Base-by-base conservation (phyloP, 2,797 vertebrate species). In the Myotis pilosus region DNA sequence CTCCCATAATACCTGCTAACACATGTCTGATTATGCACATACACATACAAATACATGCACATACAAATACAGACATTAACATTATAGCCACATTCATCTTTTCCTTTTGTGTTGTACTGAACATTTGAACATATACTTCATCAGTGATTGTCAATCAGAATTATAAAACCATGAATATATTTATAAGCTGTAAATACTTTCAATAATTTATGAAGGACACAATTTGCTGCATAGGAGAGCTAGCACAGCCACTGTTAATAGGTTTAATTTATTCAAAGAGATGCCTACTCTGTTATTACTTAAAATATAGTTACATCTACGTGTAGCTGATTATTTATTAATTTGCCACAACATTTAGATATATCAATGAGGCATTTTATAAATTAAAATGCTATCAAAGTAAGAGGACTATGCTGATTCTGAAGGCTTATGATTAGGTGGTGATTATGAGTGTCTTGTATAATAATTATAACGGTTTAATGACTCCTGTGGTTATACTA, bases 221-320 rank as follows among this genome's bases (percentile, higher is more conserved):
- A 74, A 94, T 93, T 97, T 96, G 51, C 66, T 55, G 68, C 55
- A 64, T 8, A 57, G 47, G 94, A 91, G 44, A 96, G 71, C 72
- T 75, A 90, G 15, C 87, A 69, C 47, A 96, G 92, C 57, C 76
- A 81, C 33, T 75, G 86, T 66, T 97, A 97, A 92, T 94, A 53
- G 86, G 89, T 92, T 87, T 92, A 95, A 97, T 91, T 91, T 79
- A 91, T 95, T 96, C 92, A 91, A 96, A 92, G 91, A 83, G 60
- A 87, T 96, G 66, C 66, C 90, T 79, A 51, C 57, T 96, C 79
- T 96, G 49, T 69, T 95, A 81, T 60, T 12, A 53, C 75, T 96
- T 87, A 0, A 47, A 95, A 88, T 95, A 95, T 28, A 71, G 89
- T 78, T 96, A 96, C 2, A 69, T 87, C 75, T 76, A 49, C 28